These are phyloP conservation scores for Hestina assimilis DNA, from an alignment of 1,140 invertebrate genomes.

Conservation along the genomic window DNA sequence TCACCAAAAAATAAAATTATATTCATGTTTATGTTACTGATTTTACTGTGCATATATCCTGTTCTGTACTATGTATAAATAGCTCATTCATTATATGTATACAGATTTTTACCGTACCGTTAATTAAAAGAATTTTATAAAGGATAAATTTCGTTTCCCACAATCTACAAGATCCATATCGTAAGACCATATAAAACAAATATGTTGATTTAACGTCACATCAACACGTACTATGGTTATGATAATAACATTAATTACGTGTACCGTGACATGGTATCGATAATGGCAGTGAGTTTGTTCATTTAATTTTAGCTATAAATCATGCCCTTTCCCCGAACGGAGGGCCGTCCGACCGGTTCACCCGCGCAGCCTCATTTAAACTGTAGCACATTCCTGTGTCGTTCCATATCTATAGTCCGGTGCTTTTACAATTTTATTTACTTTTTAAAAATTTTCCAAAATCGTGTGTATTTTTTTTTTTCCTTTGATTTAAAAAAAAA, in stretches of 20 bases:
- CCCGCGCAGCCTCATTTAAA: constrained; percentile 74
- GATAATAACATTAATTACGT: constrained; percentile 24
- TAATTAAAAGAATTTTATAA: no score
- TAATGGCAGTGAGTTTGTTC: constrained; percentile 39
- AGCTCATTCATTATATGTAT: no score
- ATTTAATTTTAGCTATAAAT: constrained; percentile 72
- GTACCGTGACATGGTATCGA: constrained; percentile 29
- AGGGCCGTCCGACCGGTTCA: constrained; percentile 60
- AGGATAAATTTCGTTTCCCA: no score
- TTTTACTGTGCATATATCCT: no score
- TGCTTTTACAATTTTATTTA: constrained; percentile 6
- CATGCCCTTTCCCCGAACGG: constrained; percentile 71
- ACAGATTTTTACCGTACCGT: no score
- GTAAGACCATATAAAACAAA: no score
- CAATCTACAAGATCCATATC: no score
- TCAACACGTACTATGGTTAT: neutral
- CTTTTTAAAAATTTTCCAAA: neutral
- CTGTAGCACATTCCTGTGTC: constrained; percentile 73
- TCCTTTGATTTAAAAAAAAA: no score
- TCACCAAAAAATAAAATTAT: no score
- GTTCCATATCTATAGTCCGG: constrained; percentile 5
- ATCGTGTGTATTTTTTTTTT: no score
- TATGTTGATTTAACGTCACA: neutral
- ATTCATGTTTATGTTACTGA: no score
- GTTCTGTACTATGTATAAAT: no score